Evolutionary conservation across 2,113 vertebrate species (phyloP).

Genomic region (Salvelinus alpinus): DNA sequence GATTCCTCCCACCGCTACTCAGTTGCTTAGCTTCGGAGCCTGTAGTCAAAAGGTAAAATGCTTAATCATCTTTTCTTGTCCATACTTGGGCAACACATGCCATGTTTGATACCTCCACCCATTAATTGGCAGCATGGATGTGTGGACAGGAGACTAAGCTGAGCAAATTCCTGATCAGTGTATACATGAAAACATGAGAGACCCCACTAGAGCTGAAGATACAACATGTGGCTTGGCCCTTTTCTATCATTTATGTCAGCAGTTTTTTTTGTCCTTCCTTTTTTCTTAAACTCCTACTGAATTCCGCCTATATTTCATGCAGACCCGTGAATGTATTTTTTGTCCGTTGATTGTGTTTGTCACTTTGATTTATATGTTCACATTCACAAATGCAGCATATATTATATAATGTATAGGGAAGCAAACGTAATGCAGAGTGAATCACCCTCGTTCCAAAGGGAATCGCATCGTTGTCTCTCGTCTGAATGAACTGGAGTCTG

Average conservation of each 20-base stretch:
- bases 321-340: constrained; percentile 40
- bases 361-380: constrained; percentile 55
- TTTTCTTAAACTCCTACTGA: not conserved
- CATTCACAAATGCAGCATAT: constrained; percentile 32
- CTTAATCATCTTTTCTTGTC: constrained; percentile 33
- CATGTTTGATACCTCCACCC: constrained; percentile 32
- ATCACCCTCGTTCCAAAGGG: constrained; percentile 5
- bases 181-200: constrained; percentile 28
- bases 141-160: constrained; percentile 9
- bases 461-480: not conserved
- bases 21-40: constrained; percentile 43
- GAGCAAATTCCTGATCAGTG: constrained; percentile 5
- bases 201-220: not conserved
- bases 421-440: not conserved
- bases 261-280: constrained; percentile 22
- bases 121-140: constrained; percentile 47
- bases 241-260: constrained; percentile 43
- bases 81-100: constrained; percentile 19
- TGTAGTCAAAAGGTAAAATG: constrained; percentile 45
- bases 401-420: not conserved
- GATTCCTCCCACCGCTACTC: constrained; percentile 1
- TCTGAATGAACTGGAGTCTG: constrained; percentile 28
- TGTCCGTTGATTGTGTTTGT: constrained; percentile 42
- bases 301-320: constrained; percentile 43
- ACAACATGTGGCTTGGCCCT: not conserved